Conservation (phyloP, 2,888 invertebrate species). For the Xylota segnis region DNA sequence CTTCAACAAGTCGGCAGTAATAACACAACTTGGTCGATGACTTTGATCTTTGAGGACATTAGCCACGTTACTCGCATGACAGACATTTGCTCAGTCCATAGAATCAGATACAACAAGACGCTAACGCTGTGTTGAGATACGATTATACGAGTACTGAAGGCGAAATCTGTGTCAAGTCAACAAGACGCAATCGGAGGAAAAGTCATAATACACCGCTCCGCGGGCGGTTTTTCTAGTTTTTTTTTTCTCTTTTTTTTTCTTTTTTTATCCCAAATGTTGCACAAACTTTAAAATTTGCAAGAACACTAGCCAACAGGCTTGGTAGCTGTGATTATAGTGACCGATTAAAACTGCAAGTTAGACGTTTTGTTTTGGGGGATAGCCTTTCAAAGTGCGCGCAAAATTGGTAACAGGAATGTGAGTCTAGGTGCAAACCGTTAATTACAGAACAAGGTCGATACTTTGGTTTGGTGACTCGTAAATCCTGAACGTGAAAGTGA, state of each 20-base stretch:
- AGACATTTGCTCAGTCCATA: conserved; percentile 21
- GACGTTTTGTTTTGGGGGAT: conserved; percentile 9
- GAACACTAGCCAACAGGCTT: conserved; percentile 38
- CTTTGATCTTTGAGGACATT: conserved; percentile 72
- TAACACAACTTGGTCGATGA: conserved; percentile 60
- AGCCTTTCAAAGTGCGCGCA: conserved; percentile 16
- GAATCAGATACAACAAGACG: neutral
- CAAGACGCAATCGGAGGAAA: conserved; percentile 43
- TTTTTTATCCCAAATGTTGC: conserved; percentile 37
- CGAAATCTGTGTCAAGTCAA: conserved; percentile 60
- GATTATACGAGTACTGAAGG: conserved; percentile 17
- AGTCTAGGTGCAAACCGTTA: conserved; percentile 29
- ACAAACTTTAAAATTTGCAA: conserved; percentile 26
- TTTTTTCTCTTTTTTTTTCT: conserved; percentile 24
- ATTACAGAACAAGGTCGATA: conserved; percentile 49
- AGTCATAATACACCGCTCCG: conserved; percentile 10
- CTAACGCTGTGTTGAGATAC: conserved; percentile 7
- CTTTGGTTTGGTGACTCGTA: neutral
- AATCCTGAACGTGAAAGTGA: neutral
- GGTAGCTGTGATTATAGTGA: neutral
- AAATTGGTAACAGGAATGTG: conserved; percentile 41
- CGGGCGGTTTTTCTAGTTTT: conserved; percentile 45
- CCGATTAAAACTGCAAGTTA: conserved; percentile 12
- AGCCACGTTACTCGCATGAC: conserved; percentile 26
- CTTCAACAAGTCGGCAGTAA: conserved; percentile 30